Percentiles rank a stretch among this genome's conserved stretches.
These are phyloP conservation scores for Acrobasis suavella DNA, from an alignment of 2,888 invertebrate genomes.

Conservation along the genomic window DNA sequence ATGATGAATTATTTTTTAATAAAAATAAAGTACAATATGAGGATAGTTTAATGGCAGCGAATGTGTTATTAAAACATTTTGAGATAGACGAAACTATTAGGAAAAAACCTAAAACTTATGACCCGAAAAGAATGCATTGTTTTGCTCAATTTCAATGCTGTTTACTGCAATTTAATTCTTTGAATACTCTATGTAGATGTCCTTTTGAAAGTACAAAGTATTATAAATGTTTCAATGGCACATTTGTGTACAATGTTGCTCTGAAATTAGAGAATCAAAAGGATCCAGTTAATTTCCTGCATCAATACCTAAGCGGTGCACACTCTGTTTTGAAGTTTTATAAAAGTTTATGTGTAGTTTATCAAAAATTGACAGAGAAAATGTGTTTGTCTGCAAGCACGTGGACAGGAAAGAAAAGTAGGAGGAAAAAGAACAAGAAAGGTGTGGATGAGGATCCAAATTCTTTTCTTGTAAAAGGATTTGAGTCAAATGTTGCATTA, in stretches of 20 bases:
- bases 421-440: slow-evolving; percentile 49
- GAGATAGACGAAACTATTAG: slow-evolving; percentile 80
- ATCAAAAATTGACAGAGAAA: slow-evolving; percentile 45
- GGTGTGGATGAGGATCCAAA: slow-evolving; percentile 45
- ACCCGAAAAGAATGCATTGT: slow-evolving; percentile 80
- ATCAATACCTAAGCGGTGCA: slow-evolving; percentile 70
- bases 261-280: slow-evolving; percentile 82
- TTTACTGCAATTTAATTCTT: slow-evolving; percentile 78
- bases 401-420: slow-evolving; percentile 49
- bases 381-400: slow-evolving; percentile 53
- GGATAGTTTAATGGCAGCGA: slow-evolving; percentile 83
- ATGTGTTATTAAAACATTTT: slow-evolving; percentile 82
- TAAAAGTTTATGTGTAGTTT: slow-evolving; percentile 55
- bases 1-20: slow-evolving; percentile 61
- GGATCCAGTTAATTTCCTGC: slow-evolving; percentile 79
- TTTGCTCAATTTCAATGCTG: slow-evolving; percentile 87
- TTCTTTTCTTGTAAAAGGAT: slow-evolving; percentile 62
- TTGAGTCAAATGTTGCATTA: slow-evolving; percentile 50
- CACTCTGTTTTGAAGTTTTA: slow-evolving; percentile 61
- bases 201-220: slow-evolving; percentile 82
- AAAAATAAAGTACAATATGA: slow-evolving; percentile 77
- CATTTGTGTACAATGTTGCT: slow-evolving; percentile 88
- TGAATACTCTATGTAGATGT: slow-evolving; percentile 85
- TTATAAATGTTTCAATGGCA: slow-evolving; percentile 87
- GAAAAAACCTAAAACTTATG: slow-evolving; percentile 80